Base-by-base conservation (phyloP, 1,140 invertebrate species). In the Orius insidiosus region DNA sequence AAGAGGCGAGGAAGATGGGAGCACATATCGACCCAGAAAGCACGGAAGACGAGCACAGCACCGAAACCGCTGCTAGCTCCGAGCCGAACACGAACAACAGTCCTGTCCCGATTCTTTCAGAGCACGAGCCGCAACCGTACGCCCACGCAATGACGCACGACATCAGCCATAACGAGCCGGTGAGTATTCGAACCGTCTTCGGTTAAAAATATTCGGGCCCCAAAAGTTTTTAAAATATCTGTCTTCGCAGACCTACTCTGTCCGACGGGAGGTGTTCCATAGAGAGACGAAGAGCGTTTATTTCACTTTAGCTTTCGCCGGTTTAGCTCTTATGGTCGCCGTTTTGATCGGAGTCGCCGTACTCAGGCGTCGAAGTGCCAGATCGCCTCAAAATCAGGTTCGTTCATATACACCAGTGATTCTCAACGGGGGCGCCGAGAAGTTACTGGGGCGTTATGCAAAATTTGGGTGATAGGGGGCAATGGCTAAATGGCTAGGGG, bases 271-370 rank as follows among this genome's bases (percentile, higher is more conserved):
- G 58, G 69, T 76, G 33, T 56, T 71, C 67, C 63, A 77, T 64
- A 61, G 65, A 47, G 72, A 72, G 55, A 74, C 71, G 54, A 71
- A 75, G 56, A 78, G 77, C 32, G 68, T 84, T 50, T 84, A 83
- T 61, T 74, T 82, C 48, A 82, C 78, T 18, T 63, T 85, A 57
- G 78, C 76, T 49, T 81, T 85, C 58, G 80, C 79, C 49, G 88
- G 88, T 46, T 81, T 95, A 55, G 87, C 88, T 47, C 70, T 95
- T 9, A 81, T 89, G 67, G 85, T 83, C 40, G 85, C 85, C 24
- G 78, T 85, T 49, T 75, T 93, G 41, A 83, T 95, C 39, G 89
- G 87, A 48, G 75, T 95, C 45, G 84, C 92, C 3, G 80, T 96
- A 36, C 77, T 92, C 52, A 78, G 85, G 56, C 78, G 81, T 60